Evolutionary conservation across 2,797 vertebrate genomes (phyloP).

Genomic region (Fringilla coelebs): DNA sequence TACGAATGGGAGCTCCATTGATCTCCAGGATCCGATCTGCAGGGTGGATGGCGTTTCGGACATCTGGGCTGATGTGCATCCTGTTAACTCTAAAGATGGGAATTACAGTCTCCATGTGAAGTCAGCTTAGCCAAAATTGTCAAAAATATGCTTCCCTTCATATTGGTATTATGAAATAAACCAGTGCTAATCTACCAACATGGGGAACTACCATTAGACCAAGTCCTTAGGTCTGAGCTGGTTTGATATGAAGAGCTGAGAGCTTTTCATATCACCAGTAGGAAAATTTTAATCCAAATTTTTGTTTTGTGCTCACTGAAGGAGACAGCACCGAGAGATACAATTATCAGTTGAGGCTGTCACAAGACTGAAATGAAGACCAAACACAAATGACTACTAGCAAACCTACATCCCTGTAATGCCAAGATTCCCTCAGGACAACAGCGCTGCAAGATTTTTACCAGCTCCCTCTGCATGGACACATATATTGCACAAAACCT

Average conservation of each 20-base stretch:
- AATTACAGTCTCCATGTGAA: neutral
- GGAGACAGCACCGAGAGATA: neutral
- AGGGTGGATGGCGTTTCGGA: conserved; percentile 91
- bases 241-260: no score
- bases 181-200: neutral
- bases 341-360: neutral
- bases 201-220: neutral
- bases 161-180: neutral
- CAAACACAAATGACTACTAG: neutral
- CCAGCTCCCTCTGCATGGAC: neutral
- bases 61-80: conserved; percentile 91
- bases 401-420: neutral
- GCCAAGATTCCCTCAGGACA: neutral
- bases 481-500: neutral
- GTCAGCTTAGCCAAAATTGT: neutral
- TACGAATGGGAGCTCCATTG: conserved; percentile 88
- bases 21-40: conserved; percentile 97
- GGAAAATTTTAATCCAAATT: neutral
- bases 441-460: neutral
- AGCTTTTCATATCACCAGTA: neutral
- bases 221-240: neutral
- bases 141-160: neutral
- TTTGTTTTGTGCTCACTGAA: neutral
- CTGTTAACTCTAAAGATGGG: conserved; percentile 83
- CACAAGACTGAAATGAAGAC: neutral